phyloP scores from a whole-genome alignment of 1,140 invertebrate genomes.

The Medauroidea extradentata region DNA sequence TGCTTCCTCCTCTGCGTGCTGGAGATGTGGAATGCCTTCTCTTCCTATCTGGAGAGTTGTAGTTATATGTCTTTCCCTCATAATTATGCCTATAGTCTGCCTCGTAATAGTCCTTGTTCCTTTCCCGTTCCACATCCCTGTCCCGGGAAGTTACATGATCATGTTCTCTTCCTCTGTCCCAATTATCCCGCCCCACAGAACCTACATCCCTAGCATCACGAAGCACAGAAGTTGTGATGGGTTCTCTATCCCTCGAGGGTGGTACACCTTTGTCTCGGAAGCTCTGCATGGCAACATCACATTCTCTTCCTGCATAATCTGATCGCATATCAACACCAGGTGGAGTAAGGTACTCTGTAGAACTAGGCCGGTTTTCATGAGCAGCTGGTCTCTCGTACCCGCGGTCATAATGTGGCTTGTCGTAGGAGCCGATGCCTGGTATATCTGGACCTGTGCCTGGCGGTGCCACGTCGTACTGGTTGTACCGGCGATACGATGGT shows the following conservation, averaged over 20 bases:
- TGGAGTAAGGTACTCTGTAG: neutral
- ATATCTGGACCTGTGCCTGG: conserved; percentile 4
- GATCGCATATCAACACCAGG: conserved; percentile 1
- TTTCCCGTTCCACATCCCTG: neutral
- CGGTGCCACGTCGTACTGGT: conserved; percentile 3
- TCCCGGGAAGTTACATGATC: neutral
- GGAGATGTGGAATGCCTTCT: neutral
- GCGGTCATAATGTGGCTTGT: conserved; percentile 1
- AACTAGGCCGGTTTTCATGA: neutral
- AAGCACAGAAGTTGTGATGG: no score
- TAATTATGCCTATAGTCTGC: neutral
- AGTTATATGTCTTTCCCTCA: neutral
- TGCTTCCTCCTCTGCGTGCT: neutral
- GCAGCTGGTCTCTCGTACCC: no score
- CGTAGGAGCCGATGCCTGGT: neutral
- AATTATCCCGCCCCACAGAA: no score
- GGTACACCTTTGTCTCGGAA: neutral
- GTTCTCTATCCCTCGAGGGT: neutral
- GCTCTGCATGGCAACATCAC: neutral
- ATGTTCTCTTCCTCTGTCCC: no score
- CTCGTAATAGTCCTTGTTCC: neutral
- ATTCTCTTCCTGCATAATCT: neutral
- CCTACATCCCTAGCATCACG: no score
- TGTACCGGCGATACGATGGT: neutral
- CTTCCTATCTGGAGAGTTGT: conserved; percentile 6